Evolutionary conservation across 2,888 invertebrate genomes (phyloP), one percentile per base, ranked within the genome.

Genomic region (Pyrgus malvae): DNA sequence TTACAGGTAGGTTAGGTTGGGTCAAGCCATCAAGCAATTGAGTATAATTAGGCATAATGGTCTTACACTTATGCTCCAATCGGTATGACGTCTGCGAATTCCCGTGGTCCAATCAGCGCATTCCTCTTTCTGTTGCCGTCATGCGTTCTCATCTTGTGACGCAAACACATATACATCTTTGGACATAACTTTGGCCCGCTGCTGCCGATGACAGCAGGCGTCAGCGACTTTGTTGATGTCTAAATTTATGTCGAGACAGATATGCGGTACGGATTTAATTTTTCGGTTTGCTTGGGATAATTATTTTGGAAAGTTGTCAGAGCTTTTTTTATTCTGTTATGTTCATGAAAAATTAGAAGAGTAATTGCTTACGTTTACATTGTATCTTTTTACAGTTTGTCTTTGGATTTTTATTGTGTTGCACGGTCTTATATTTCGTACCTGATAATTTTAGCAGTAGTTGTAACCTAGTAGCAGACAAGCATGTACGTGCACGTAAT

Each of bases 41-140:
- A 51, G 27, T 35, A 44, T 51, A 51, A 51, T 37, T 44, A 51
- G 51, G 19, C 23, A 19, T 35, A 41, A 49, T 42, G 35, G 17
- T 27, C 17, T 27, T 21, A 37, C 12, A 38, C 42, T 35, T 48
- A 23, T 50, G 31, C 23, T 48, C 25, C 14, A 35, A 50, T 17
- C 14, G n/a, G 41, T 35, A 42, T 50, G 42, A 50, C 33, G 35
- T 42, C 17, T n/a, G 14, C 35, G 29, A 23, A 33, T 7, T 35
- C 5, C 31, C 31, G 49, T 23, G 49, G 46, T 19, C 23, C 46
- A 50, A 50, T 42, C 16, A 35, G 16, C 50, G 50, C 42, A 50
- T 50, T 50, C 49, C 41, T 49, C 50, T 50, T 42, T 42, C 42
- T 35, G 19, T 25, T 42, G 33, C 23, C 50, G 50, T 50, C 50